These are phyloP conservation scores for Agrochola circellaris DNA, from an alignment of 2,888 invertebrate genomes.

Conservation along the genomic window DNA sequence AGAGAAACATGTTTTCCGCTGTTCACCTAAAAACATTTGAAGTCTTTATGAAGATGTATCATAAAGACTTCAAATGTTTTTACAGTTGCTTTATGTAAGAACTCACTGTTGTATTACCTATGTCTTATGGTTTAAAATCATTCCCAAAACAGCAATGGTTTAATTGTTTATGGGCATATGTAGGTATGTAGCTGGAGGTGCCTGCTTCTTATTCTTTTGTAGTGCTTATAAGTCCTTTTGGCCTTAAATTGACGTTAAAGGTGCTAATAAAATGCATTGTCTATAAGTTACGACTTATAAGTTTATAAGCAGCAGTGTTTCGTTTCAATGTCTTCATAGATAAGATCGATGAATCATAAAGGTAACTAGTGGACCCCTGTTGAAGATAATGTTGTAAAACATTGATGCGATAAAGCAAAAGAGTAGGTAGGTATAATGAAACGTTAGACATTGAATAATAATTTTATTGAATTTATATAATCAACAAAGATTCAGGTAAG, in stretches of 20 bases:
- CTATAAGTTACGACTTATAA: background rate
- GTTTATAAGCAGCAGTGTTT: background rate
- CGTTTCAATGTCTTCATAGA: background rate
- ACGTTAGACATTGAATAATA: background rate
- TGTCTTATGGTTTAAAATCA: too few relatives aligned
- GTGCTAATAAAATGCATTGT: constrained; percentile 21
- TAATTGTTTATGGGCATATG: background rate
- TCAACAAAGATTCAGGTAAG: too few relatives aligned
- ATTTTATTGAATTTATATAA: too few relatives aligned
- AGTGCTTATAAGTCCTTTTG: background rate
- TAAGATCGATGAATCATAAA: background rate
- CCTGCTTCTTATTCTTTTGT: constrained; percentile 13
- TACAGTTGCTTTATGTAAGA: background rate
- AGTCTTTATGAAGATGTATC: too few relatives aligned
- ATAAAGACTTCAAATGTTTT: background rate
- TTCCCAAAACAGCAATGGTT: too few relatives aligned
- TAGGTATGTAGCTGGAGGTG: background rate
- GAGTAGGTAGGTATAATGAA: background rate
- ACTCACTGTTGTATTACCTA: background rate
- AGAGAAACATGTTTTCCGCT: background rate
- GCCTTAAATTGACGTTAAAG: background rate
- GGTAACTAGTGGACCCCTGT: background rate
- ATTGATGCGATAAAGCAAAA: background rate
- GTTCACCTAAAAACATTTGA: too few relatives aligned
- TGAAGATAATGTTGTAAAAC: background rate